phyloP scores from a whole-genome alignment of 2,797 vertebrate genomes.

The Bryconaethiops microstoma region DNA sequence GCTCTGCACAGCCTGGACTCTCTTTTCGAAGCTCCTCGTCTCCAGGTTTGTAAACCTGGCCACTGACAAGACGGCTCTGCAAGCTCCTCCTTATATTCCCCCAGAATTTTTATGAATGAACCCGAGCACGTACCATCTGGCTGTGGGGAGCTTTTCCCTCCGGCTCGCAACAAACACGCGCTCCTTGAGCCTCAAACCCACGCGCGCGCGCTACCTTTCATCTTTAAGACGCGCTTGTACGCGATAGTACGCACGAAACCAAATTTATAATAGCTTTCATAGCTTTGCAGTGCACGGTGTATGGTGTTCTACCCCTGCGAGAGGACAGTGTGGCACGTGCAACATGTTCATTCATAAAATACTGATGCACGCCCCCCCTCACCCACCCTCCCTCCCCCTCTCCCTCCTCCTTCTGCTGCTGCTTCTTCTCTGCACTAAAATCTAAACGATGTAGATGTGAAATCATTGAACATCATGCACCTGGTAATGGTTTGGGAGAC shows the following conservation, averaged over 20 bases:
- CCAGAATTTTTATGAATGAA: slow-evolving; percentile 88
- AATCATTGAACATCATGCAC: not conserved
- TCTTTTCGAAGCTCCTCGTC: slow-evolving; percentile 55
- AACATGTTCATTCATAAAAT: slow-evolving; percentile 68
- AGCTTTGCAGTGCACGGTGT: not conserved
- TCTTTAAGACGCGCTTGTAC: no score
- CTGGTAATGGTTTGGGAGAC: no score
- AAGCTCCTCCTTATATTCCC: slow-evolving; percentile 82
- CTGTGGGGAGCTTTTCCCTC: slow-evolving; percentile 57
- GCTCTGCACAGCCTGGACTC: slow-evolving; percentile 29
- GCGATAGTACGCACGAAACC: no score
- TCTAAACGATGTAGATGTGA: slow-evolving; percentile 1
- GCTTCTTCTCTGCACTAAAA: slow-evolving; percentile 20
- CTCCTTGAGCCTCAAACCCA: not conserved
- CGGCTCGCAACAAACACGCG: slow-evolving; percentile 48
- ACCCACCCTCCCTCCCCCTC: no score
- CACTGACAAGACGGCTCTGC: slow-evolving; percentile 76
- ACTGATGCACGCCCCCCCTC: slow-evolving; percentile 33
- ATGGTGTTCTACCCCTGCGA: not conserved
- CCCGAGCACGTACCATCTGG: slow-evolving; percentile 77
- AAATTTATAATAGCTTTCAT: no score
- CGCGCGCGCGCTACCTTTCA: not conserved
- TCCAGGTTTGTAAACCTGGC: slow-evolving; percentile 84
- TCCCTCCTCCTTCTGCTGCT: no score
- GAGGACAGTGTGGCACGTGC: slow-evolving; percentile 41